Base-by-base conservation (phyloP, 2,797 vertebrate species). In the Uromys caudimaculatus region DNA sequence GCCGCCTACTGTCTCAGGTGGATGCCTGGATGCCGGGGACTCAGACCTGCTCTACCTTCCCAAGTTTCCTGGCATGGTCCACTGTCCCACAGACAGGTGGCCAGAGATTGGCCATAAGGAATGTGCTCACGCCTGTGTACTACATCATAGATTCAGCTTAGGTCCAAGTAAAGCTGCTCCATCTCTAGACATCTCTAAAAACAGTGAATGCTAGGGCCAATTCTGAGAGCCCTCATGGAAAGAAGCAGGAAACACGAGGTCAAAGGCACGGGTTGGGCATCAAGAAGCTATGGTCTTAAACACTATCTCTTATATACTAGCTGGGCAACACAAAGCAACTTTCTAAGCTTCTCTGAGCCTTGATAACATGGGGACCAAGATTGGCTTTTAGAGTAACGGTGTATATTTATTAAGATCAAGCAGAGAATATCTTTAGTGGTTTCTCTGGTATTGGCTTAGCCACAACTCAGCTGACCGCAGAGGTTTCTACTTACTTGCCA, bases 401-500 rank as follows among this genome's bases (percentile, higher is more conserved):
- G 73, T 35, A 54, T 38, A 58, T 77, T 81, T 27, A 35, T 35
- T 83, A 58, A 52, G 41, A 16, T 38, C 12, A n/a, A 88, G 60
- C 21, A 77, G 76, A 69, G 71, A 89, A 93, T 91, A 88, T 60
- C 77, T 60, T 44, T 27, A 64, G 71, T 44, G 10, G 21, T 88
- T 69, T 85, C 38, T 73, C 50, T 62, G 38, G 38, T 52, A 44
- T 9, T 1, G 2, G 56, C 8, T 12, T 0, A 3, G 64, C 58
- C 41, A 23, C 87, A n/a, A 24, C 41, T 62, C 54, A 21, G 41
- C 41, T 11, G 44, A 35, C 58, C 0, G 0, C 21, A 0, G 7
- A 12, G 27, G 14, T 14, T 35, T n/a, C 79, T 78, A 98, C 99
- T 98, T 99, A 99, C 99, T 99, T 95, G 99, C 99, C 44, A 99